These are phyloP conservation scores for Neelides sp. DNA, from an alignment of 1,140 invertebrate genomes.

Conservation along the genomic window DNA sequence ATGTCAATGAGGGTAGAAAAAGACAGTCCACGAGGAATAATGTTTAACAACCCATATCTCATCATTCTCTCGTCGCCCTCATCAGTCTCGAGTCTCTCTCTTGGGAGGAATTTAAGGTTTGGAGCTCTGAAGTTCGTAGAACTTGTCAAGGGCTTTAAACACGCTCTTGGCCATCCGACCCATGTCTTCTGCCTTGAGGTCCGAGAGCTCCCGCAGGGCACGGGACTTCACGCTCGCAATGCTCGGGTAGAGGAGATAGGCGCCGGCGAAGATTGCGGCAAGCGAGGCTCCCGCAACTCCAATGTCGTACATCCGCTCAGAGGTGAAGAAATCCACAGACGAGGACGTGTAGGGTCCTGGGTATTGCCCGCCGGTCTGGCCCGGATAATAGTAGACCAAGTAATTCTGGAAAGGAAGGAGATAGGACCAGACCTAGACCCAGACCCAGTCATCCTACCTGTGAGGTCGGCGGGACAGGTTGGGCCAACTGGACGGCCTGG, in stretches of 20 bases:
- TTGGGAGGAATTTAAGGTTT: too few relatives aligned
- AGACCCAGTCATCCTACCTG: neutral
- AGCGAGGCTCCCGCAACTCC: neutral
- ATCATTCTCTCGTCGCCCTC: neutral
- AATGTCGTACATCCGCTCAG: neutral
- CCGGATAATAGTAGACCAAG: slow-evolving; percentile 19
- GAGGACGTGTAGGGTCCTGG: too few relatives aligned
- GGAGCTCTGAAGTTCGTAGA: slow-evolving; percentile 18
- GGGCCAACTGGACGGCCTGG: neutral
- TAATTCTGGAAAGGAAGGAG: slow-evolving; percentile 10
- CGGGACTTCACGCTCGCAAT: slow-evolving; percentile 9
- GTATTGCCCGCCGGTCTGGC: slow-evolving; percentile 1
- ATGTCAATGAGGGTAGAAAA: too few relatives aligned
- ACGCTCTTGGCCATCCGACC: slow-evolving; percentile 23
- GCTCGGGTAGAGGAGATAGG: slow-evolving; percentile 12
- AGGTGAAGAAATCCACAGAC: too few relatives aligned
- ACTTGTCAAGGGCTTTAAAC: slow-evolving; percentile 22
- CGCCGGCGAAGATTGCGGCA: slow-evolving; percentile 13
- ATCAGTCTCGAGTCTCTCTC: neutral
- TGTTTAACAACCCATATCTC: too few relatives aligned
- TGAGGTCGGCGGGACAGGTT: neutral
- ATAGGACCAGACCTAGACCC: neutral
- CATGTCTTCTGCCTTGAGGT: slow-evolving; percentile 22
- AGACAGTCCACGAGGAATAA: too few relatives aligned
- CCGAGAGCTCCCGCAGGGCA: slow-evolving; percentile 21